Conservation (phyloP, 2,113 vertebrate genomes). For the Microcebus griseorufus region DNA sequence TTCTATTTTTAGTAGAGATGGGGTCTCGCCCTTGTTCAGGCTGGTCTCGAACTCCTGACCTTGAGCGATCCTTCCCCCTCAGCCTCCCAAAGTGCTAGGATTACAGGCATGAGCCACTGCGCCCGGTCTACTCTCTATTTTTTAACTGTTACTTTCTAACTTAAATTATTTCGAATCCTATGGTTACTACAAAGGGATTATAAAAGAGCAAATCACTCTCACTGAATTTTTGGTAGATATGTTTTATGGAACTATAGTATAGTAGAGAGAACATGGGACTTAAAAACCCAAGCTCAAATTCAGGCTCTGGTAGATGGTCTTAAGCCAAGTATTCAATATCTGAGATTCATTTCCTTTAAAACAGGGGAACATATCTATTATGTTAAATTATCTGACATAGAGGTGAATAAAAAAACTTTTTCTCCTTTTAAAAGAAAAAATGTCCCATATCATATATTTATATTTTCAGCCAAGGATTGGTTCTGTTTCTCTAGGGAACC, state of each 20-base stretch:
- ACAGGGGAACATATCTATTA: neutral
- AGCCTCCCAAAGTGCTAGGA: too few species aligned
- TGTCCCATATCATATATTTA: neutral
- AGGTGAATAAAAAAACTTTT: neutral
- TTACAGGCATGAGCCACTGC: too few species aligned
- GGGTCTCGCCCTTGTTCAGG: too few species aligned
- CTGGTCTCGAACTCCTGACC: too few species aligned
- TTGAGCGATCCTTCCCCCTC: too few species aligned
- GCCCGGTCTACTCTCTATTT: neutral
- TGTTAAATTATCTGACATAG: neutral
- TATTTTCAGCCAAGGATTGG: neutral
- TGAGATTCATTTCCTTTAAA: neutral
- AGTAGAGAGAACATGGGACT: neutral
- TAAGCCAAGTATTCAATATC: neutral
- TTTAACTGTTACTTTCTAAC: neutral
- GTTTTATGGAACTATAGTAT: neutral
- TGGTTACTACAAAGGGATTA: neutral
- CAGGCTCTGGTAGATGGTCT: neutral
- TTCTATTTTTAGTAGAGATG: too few species aligned
- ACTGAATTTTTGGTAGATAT: neutral
- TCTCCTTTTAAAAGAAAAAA: neutral
- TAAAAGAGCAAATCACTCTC: neutral
- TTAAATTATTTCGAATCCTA: neutral
- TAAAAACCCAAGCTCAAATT: neutral
- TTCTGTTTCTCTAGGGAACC: neutral